Base-by-base conservation (phyloP, 2,888 invertebrate species). In the Eupithecia pulchellata region DNA sequence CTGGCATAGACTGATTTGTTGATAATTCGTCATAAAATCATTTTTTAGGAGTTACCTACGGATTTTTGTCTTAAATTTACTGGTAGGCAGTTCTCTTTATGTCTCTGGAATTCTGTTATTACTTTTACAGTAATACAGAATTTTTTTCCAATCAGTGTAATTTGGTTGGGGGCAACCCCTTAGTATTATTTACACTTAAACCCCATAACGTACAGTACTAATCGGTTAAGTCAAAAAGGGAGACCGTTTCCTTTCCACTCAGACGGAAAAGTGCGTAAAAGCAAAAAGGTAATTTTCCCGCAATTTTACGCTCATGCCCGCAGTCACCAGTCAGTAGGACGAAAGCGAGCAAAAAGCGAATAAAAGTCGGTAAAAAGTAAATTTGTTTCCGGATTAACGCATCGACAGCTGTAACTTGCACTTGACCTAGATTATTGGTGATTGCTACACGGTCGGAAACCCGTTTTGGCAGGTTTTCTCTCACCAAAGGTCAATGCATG, bases 351-450 rank as follows among this genome's bases (percentile, higher is more conserved):
- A 71, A 72, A 71, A 78, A 72, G 62, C 60, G 64, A 64, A 72
- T 79, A 73, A 74, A 76, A 72, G 52, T 47, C 63, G 64, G 71
- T 78, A 73, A 80, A 79, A 78, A 72, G 63, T 70, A 74, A 75
- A 69, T 62, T 47, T 55, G 68, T 74, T 79, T 79, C 79, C 79
- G 77, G 67, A 65, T 76, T 77, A 57, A 79, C 75, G 77, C 75
- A 76, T 73, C 75, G 72, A 72, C 69, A 77, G 70, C 67, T 73
- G 80, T 80, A 62, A 66, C 68, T 65, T 75, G 78, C 78, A 86
- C 87, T 87, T 87, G 87, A 82, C 87, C 87, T 66, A 83, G 77
- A 71, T 84, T 64, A 71, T 32, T 61, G 20, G 13, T 4, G 30
- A 32, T 60, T 60, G 61, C 32, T 61, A 61, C 61, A 61, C 32